These are phyloP conservation scores for Deilephila porcellus DNA, from an alignment of 2,888 invertebrate genomes.

Conservation along the genomic window DNA sequence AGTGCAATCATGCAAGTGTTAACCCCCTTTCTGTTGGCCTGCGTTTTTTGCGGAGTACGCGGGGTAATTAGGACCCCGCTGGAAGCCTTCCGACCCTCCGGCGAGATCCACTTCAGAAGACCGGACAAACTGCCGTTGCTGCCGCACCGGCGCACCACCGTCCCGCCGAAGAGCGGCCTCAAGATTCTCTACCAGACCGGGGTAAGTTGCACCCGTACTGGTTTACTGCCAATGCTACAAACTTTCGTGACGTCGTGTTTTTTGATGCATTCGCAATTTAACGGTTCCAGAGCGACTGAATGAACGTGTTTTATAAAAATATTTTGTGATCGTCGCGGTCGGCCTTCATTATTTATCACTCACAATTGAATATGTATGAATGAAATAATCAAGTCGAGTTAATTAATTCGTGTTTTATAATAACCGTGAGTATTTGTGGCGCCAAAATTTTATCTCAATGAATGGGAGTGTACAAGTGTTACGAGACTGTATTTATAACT, in stretches of 20 bases:
- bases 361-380: conserved; percentile 13
- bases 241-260: conserved; percentile 28
- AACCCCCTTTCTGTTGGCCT: conserved; percentile 68
- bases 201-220: conserved; percentile 81
- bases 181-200: conserved; percentile 90
- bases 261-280: conserved; percentile 28
- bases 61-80: conserved; percentile 82
- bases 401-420: conserved; percentile 28
- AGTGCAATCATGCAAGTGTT: conserved; percentile 72
- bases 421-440: conserved; percentile 29
- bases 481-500: conserved; percentile 13
- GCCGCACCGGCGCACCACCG: conserved; percentile 80
- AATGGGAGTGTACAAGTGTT: conserved; percentile 26
- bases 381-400: conserved; percentile 1
- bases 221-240: conserved; percentile 4
- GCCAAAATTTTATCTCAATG: conserved; percentile 29
- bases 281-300: conserved; percentile 29
- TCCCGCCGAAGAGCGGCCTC: conserved; percentile 79
- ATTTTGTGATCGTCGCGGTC: conserved; percentile 25
- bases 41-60: conserved; percentile 68
- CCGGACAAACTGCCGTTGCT: conserved; percentile 75
- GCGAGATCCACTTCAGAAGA: conserved; percentile 76
- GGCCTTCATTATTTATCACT: conserved; percentile 20
- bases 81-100: conserved; percentile 82
- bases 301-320: conserved; percentile 21